phyloP scores from a whole-genome alignment of 2,113 vertebrate genomes.

The Hystrix cristata region DNA sequence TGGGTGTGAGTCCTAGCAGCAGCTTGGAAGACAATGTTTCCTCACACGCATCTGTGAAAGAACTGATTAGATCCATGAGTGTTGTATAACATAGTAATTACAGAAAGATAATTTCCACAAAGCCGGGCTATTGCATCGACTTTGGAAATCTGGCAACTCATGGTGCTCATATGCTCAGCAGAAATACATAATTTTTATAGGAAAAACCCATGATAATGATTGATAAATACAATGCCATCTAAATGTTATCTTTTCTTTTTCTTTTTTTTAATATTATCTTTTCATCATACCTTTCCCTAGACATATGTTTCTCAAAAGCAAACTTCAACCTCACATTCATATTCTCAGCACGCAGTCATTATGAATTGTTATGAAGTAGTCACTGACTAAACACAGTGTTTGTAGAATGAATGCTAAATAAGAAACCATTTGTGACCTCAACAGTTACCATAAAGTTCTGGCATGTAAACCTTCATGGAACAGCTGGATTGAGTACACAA shows the following conservation, averaged over 20 bases:
- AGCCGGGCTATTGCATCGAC: not conserved
- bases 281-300: not conserved
- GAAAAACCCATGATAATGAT: not conserved
- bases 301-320: not conserved
- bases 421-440: conserved; percentile 6
- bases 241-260: not conserved
- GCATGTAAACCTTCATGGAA: not conserved
- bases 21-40: not conserved
- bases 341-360: not conserved
- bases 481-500: not conserved
- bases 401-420: conserved; percentile 40
- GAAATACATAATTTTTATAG: conserved; percentile 39
- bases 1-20: not conserved
- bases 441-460: not conserved
- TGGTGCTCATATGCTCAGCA: not conserved
- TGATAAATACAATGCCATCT: not conserved
- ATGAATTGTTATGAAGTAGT: not conserved
- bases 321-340: conserved; percentile 33
- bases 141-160: not conserved
- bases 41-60: not conserved
- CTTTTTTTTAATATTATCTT: not conserved
- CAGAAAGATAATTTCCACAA: not conserved
- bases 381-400: not conserved
- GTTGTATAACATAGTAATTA: not conserved
- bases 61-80: not conserved